phyloP scores from a whole-genome alignment of 2,113 vertebrate species.

The Murina feae region DNA sequence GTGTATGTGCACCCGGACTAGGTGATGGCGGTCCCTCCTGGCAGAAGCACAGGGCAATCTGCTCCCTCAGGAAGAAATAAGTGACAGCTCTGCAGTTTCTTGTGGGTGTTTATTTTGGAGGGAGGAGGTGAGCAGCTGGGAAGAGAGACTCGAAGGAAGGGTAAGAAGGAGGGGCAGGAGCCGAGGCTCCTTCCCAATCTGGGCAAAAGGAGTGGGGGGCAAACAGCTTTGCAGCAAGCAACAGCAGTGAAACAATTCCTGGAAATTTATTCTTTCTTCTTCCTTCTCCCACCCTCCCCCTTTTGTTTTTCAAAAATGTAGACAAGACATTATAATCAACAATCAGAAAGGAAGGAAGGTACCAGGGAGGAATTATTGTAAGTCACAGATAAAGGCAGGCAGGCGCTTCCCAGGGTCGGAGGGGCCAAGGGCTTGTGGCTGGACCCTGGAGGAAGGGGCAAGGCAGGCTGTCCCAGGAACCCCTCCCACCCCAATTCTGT shows the following conservation, averaged over 20 bases:
- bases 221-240: slow-evolving; percentile 45
- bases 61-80: slow-evolving; percentile 8
- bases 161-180: slow-evolving; percentile 48
- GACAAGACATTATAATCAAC: slow-evolving; percentile 76
- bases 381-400: slow-evolving; percentile 73
- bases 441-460: not conserved
- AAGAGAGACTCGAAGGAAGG: slow-evolving; percentile 5
- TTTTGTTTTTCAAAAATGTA: slow-evolving; percentile 9
- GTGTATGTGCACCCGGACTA: not conserved
- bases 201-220: not conserved
- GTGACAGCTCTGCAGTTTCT: slow-evolving; percentile 36
- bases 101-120: not conserved
- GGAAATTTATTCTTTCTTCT: slow-evolving; percentile 77
- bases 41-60: slow-evolving; percentile 8
- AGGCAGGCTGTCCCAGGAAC: not conserved
- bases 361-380: slow-evolving; percentile 60
- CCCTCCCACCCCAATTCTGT: no score
- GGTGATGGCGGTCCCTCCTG: not conserved
- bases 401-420: not conserved
- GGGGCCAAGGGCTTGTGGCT: not conserved
- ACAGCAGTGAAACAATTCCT: slow-evolving; percentile 81
- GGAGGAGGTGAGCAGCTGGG: slow-evolving; percentile 50
- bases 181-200: slow-evolving; percentile 37
- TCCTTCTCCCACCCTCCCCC: not conserved
- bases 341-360: slow-evolving; percentile 84